Evolutionary conservation across 2,113 vertebrate species (phyloP).

Genomic region (Oceanodroma tethys): DNA sequence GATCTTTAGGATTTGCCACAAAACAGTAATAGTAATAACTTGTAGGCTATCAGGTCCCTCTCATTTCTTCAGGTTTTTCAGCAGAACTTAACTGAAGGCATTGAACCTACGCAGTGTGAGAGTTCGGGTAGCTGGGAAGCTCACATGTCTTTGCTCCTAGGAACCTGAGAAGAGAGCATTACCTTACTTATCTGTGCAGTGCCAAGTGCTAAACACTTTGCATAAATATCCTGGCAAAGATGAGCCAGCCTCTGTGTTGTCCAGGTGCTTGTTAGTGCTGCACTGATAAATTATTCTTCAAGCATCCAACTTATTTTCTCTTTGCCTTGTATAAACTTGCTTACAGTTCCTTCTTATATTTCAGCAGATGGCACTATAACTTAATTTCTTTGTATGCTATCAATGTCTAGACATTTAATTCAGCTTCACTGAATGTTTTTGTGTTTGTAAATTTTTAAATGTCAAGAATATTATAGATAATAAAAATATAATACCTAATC

Average conservation of each 20-base stretch:
- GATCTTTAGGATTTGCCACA: not conserved
- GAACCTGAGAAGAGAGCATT: not conserved
- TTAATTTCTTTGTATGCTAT: slow-evolving; percentile 32
- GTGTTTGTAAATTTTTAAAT: slow-evolving; percentile 1
- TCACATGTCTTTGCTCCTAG: not conserved
- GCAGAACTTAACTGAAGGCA: not conserved
- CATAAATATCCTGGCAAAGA: not conserved
- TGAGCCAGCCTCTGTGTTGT: not conserved
- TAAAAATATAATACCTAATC: not conserved
- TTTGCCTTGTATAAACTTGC: not conserved
- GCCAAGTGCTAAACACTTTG: not conserved
- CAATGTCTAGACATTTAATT: not conserved
- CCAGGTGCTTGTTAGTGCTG: not conserved
- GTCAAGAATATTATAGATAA: not conserved
- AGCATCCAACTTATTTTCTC: not conserved
- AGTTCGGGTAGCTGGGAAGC: not conserved
- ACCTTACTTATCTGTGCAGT: not conserved
- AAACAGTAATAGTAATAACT: not conserved
- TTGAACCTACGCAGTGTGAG: not conserved
- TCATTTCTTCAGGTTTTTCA: not conserved
- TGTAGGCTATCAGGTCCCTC: not conserved
- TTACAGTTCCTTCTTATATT: not conserved
- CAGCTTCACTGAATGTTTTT: not conserved
- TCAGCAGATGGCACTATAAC: slow-evolving; percentile 62
- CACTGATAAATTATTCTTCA: not conserved